A percentile compares a stretch with the other conserved stretches of the same genome.
Conservation (phyloP, 2,797 vertebrate genomes). For the Heterohyrax brucei region DNA sequence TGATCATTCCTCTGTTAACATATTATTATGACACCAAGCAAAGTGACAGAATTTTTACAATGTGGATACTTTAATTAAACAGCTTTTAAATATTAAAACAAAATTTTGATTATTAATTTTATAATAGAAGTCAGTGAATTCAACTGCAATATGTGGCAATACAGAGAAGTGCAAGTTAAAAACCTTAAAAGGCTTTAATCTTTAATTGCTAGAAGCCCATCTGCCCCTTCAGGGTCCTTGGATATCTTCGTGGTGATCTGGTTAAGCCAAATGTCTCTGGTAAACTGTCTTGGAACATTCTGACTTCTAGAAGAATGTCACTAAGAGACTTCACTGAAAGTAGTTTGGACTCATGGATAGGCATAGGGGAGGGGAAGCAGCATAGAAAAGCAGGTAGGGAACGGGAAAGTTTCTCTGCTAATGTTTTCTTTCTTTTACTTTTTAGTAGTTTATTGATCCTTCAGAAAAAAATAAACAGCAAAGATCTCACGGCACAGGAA, state of each 20-base stretch:
- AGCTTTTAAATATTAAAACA: conserved; percentile 57
- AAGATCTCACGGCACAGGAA: conserved; percentile 1
- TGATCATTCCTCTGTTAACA: conserved; percentile 51
- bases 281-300: conserved; percentile 2
- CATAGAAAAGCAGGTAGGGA: neutral
- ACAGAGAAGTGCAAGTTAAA: conserved; percentile 26
- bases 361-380: neutral
- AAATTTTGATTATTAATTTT: conserved; percentile 56
- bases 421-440: conserved; percentile 34
- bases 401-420: neutral
- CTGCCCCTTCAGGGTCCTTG: neutral
- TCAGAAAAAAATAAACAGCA: conserved; percentile 41
- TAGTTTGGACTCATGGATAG: neutral
- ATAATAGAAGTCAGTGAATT: conserved; percentile 15
- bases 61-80: neutral
- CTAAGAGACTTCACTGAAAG: neutral
- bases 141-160: neutral
- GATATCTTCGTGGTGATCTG: neutral
- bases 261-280: neutral
- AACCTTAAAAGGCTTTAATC: neutral
- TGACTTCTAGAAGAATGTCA: neutral
- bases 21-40: conserved; percentile 41
- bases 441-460: neutral
- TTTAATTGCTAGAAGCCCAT: conserved; percentile 29
- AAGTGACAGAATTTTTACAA: conserved; percentile 54